Conservation (phyloP, 2,888 invertebrate genomes). For the Oligia latruncula region DNA sequence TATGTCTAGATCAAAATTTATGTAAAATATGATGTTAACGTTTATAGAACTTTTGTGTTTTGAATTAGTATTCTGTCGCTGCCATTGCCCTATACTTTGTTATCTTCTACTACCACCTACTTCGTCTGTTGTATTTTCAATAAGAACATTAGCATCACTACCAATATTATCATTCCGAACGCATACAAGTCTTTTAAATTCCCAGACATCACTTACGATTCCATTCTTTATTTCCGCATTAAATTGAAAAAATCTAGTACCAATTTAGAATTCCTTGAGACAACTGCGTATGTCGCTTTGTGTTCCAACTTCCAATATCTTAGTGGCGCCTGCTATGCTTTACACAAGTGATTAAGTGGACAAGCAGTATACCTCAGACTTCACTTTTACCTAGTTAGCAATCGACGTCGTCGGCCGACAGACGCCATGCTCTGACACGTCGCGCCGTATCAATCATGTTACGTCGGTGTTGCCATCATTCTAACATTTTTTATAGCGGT, state of each 20-base stretch:
- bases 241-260: conserved; percentile 29
- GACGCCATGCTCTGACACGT: conserved; percentile 62
- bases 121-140: conserved; percentile 23
- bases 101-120: background rate
- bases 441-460: conserved; percentile 72
- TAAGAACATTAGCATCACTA: background rate
- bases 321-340: conserved; percentile 57
- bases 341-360: conserved; percentile 58
- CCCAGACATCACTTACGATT: conserved; percentile 28
- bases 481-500: conserved; percentile 46
- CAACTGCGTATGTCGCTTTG: conserved; percentile 29
- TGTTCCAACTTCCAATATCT: conserved; percentile 47
- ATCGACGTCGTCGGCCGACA: conserved; percentile 59
- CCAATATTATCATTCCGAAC: conserved; percentile 40
- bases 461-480: conserved; percentile 55
- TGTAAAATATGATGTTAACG: conserved; percentile 29
- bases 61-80: conserved; percentile 10
- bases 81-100: background rate
- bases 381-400: conserved; percentile 58
- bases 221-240: conserved; percentile 44
- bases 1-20: conserved; percentile 26
- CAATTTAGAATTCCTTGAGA: conserved; percentile 34
- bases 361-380: conserved; percentile 48
- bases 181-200: conserved; percentile 36
- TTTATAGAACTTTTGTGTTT: conserved; percentile 14